Base-by-base conservation (phyloP, 2,113 vertebrate genomes). In the Brachirus orientalis region DNA sequence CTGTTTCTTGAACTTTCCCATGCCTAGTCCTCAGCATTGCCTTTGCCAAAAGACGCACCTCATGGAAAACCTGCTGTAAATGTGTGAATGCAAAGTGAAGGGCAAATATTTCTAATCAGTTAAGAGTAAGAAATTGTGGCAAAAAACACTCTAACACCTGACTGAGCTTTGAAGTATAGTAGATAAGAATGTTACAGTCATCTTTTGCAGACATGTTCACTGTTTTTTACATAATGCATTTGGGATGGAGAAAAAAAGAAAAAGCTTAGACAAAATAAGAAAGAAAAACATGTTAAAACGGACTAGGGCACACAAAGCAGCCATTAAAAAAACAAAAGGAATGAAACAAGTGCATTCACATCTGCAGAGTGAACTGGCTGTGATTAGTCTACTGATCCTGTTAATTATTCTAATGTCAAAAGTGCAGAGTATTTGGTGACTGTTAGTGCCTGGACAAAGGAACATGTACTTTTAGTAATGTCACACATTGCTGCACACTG, bases 1-100 rank as follows among this genome's bases (percentile, higher is more conserved):
- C 53, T 35, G 4, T 43, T 38, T 63, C 37, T 52, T 7, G 14
- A 67, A 12, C 63, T 62, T 82, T 89, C 85, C 76, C 84, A 81
- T 51, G 56, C 69, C 17, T 45, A 22, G n/a, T 0, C 0, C 8
- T 59, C 53, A 67, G 47, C 47, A 75, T 45, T 10, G 17, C 41
- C 22, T 50, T 56, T 50, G 55, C 43, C 46, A 2, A 72, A 46
- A 37, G 52, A 79, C 18, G 28, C 46, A 53, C 10, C 18, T 73
- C 54, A 12, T 46, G 62, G 56, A 54, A 69, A 72, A 50, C n/a
- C n/a, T 8, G 22, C 16, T 50, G 63, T 14, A 67, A 60, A 35
- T 47, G 20, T 35, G 56, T 17, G 13, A 57, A 52, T 45, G 28
- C 11, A 16, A 10, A 53, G 9, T 28, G 28, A 28, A 28, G 3